phyloP scores from a whole-genome alignment of 2,797 vertebrate genomes.

The Premnoplex brunnescens region DNA sequence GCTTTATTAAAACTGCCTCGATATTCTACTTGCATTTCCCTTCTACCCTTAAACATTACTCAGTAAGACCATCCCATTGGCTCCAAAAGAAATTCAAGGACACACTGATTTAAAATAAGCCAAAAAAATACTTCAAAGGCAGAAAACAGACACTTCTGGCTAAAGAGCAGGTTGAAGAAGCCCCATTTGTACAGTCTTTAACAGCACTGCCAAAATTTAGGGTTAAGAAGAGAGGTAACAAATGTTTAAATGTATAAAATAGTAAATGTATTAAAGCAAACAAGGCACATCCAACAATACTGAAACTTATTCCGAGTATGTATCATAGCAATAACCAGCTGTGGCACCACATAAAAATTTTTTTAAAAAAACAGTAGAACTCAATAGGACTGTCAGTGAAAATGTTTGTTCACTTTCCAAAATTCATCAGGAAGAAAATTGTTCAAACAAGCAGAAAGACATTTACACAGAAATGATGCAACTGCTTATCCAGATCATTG shows the following conservation, averaged over 20 bases:
- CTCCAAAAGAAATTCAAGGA: not conserved
- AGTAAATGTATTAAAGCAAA: not conserved
- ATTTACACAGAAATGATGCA: not conserved
- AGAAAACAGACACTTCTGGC: not conserved
- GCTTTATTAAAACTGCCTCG: not conserved
- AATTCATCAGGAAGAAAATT: not conserved
- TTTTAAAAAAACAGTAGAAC: not conserved
- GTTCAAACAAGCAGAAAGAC: not conserved
- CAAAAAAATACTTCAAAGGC: not conserved
- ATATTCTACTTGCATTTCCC: not conserved
- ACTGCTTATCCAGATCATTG: not conserved
- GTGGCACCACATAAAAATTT: not conserved
- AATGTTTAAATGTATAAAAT: not conserved
- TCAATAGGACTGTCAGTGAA: not conserved
- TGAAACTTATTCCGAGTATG: not conserved
- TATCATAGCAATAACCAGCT: not conserved
- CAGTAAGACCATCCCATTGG: not conserved
- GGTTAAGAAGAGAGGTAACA: not conserved
- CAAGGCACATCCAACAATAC: not conserved
- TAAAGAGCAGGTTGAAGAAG: not conserved
- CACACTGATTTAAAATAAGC: not conserved
- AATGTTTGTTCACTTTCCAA: not conserved
- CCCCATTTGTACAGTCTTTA: not conserved
- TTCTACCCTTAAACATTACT: not conserved
- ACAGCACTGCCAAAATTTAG: not conserved